These are phyloP conservation scores for Semnopithecus entellus DNA, from an alignment of 2,113 vertebrate species.

Conservation along the genomic window DNA sequence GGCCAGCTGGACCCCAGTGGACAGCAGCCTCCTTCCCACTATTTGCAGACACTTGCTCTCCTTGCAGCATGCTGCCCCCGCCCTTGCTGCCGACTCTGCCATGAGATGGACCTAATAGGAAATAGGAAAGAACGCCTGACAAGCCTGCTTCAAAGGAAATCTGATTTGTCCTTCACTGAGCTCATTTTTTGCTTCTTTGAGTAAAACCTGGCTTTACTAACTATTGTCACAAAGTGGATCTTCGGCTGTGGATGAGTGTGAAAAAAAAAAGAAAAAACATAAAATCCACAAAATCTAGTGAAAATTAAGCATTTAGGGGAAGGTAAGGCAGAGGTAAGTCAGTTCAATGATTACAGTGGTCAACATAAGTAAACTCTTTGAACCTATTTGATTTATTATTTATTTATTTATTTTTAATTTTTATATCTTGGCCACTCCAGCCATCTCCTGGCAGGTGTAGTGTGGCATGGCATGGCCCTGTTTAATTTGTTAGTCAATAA, in stretches of 20 bases:
- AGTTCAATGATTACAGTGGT: background rate
- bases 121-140: background rate
- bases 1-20: rapidly evolving
- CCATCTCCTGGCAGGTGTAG: no score
- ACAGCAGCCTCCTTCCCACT: no score
- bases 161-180: background rate
- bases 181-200: background rate
- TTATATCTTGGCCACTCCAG: no score
- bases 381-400: background rate
- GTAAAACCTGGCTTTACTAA: background rate
- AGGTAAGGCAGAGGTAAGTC: background rate
- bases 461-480: background rate
- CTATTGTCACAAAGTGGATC: background rate
- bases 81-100: background rate
- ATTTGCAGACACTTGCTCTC: rapidly evolving
- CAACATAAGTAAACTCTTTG: background rate
- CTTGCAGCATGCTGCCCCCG: background rate
- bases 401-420: background rate
- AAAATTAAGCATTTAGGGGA: background rate
- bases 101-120: background rate
- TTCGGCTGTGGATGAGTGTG: background rate
- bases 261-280: background rate
- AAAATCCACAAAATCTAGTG: background rate
- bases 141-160: conserved; percentile 1
- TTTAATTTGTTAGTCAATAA: background rate